Base-by-base conservation (phyloP, 2,113 vertebrate species). In the Morone chrysops region DNA sequence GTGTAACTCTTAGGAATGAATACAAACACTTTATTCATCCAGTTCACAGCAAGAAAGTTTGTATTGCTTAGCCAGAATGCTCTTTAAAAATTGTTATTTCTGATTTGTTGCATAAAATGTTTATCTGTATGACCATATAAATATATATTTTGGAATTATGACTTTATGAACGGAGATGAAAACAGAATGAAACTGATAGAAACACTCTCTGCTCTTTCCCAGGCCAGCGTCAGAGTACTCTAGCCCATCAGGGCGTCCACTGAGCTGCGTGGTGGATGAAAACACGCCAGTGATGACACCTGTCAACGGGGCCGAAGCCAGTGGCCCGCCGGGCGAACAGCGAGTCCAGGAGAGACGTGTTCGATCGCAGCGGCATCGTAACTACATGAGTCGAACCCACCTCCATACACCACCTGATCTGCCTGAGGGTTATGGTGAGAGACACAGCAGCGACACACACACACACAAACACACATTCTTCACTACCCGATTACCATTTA, bases 301-400 rank as follows among this genome's bases (percentile, higher is more conserved):
- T 36, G 95, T 96, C 4, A 98, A 98, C 4, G 97, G 98, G 43
- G 98, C 97, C 0, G 96, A 96, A 40, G 96, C 96, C 38, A 96
- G 96, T 8, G 96, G 95, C 70, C 97, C 97, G 74, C 93, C 93
- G 0, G 93, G 96, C 0, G 98, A 97, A 63, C 97, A 96, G 43
- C 95, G 97, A 45, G 82, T 96, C 80, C 96, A 96, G 2, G 97
- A 98, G 91, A 95, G 97, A 76, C 96, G 97, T 77, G 97, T 98
- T 63, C 94, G 98, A 78, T 99, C 98, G 1, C 98, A 99, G 82
- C 92, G 97, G 61, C 98, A 99, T 90, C 95, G 98, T 61, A 98
- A 99, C 95, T 99, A 99, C 94, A 98, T 99, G 98, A 99, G 98
- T 94, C 96, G 98, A 78, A 99, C 98, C 10, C 98, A 99, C 90